Evolutionary conservation across 2,113 vertebrate genomes (phyloP), one percentile per base, ranked within the genome.

Genomic region (Sinocyclocheilus grahami): DNA sequence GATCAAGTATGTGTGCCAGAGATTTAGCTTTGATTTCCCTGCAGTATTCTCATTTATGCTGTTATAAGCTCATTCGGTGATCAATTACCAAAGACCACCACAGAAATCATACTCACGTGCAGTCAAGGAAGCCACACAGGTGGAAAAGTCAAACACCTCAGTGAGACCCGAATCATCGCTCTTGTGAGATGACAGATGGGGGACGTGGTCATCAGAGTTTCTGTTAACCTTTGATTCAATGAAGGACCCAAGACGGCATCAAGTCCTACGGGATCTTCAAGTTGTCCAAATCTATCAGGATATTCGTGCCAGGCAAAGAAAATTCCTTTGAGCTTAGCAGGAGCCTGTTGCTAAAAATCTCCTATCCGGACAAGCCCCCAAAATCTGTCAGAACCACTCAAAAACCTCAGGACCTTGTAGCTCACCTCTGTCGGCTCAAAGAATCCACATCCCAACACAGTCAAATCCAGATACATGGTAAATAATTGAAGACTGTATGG

Each of bases 1-100:
- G 85, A 81, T 27, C 58, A 72, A 83, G 74, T 83, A 39, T 87
- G 37, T 39, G 63, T 55, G 33, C 51, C 80, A 24, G 10, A 24
- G 10, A 72, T 77, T 51, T 18, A 11, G 76, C 51, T 33, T 37
- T 76, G 24, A 58, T 75, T 67, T 51, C 24, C 80, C 22, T n/a
- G 6, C 33, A 58, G 48, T n/a, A 42, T 74, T 84, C n/a, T 10
- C 5, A 55, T 58, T 84, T 39, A 7, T 22, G 18, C 62, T n/a
- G 18, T 46, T 82, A 27, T 82, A 67, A 12, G 39, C 60, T 27
- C 39, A 67, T 18, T 11, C 24, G 42, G 79, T 67, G 39, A 82
- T 65, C 60, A 67, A 2, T 48, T 48, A 46, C 46, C 39, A 65
- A 82, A 65, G 42, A 46, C 5, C 8, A 9, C n/a, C n/a, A 48